phyloP scores from a whole-genome alignment of 2,888 invertebrate genomes.

The Pyrgus malvae region DNA sequence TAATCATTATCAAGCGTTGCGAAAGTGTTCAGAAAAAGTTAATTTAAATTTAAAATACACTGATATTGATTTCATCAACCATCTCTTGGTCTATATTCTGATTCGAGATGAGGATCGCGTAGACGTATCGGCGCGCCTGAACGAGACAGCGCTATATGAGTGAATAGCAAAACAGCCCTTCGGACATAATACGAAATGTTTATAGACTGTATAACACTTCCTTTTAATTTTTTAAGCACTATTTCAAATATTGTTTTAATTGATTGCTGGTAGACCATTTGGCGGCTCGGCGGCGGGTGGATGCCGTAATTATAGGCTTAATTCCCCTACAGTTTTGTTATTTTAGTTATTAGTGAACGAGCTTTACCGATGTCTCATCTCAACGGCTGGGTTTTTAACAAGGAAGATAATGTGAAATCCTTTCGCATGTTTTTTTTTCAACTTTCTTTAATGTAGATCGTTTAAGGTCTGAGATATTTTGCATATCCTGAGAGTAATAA shows the following conservation, averaged over 20 bases:
- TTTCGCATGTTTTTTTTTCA: too few species aligned
- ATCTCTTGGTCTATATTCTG: slow-evolving; percentile 8
- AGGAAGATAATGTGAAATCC: too few species aligned
- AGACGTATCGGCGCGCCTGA: slow-evolving; percentile 74
- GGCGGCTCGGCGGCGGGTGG: slow-evolving; percentile 55
- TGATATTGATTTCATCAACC: neutral
- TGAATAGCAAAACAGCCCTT: slow-evolving; percentile 41
- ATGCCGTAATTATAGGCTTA: slow-evolving; percentile 66
- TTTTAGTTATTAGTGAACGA: slow-evolving; percentile 10
- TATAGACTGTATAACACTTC: slow-evolving; percentile 69
- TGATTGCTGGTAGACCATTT: slow-evolving; percentile 77
- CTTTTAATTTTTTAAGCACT: slow-evolving; percentile 73
- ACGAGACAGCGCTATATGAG: slow-evolving; percentile 43
- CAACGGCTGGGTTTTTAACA: slow-evolving; percentile 46
- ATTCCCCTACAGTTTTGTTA: slow-evolving; percentile 49
- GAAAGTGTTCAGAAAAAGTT: too few species aligned
- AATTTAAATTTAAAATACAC: too few species aligned
- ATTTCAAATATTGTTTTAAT: slow-evolving; percentile 82
- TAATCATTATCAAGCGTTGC: too few species aligned
- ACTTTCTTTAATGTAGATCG: too few species aligned
- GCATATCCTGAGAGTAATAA: too few species aligned
- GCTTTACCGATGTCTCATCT: slow-evolving; percentile 5
- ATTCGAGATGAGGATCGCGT: slow-evolving; percentile 54
- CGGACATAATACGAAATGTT: slow-evolving; percentile 68
- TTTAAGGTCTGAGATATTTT: too few species aligned